Evolutionary conservation across 2,113 vertebrate genomes (phyloP).

Genomic region (Notarius quadriscutis): DNA sequence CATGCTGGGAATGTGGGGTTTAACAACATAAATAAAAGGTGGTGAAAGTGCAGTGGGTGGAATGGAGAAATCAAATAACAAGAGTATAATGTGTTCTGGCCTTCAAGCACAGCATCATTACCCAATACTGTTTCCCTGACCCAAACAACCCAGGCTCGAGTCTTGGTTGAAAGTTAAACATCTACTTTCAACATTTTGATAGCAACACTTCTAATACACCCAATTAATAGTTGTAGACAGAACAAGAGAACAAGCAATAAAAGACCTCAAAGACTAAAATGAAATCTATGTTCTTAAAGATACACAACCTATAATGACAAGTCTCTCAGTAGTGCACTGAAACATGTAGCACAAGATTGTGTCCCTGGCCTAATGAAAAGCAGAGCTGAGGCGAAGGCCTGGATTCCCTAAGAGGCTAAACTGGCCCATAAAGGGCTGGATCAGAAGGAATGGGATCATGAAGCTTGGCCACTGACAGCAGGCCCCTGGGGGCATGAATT

Average conservation of each 20-base stretch:
- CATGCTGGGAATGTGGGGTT: conserved; percentile 14
- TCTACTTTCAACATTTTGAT: conserved; percentile 1
- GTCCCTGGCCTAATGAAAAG: neutral
- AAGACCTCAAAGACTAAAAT: neutral
- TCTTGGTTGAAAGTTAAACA: neutral
- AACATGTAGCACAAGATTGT: neutral
- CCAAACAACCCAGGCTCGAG: neutral
- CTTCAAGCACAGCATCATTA: conserved; percentile 34
- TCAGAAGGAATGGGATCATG: conserved; percentile 72
- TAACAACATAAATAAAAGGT: conserved; percentile 32
- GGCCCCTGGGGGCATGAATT: conserved; percentile 71
- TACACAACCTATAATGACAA: neutral
- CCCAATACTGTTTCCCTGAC: neutral
- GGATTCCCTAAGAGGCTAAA: conserved; percentile 64
- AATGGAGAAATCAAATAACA: conserved; percentile 29
- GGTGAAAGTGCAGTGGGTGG: conserved; percentile 1
- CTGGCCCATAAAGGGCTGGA: conserved; percentile 67
- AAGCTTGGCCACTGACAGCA: conserved; percentile 72
- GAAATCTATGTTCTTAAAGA: conserved; percentile 52
- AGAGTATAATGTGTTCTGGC: conserved; percentile 4
- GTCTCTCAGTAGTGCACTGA: neutral
- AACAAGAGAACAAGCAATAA: neutral
- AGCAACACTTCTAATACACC: neutral
- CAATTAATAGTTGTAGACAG: neutral
- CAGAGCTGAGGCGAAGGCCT: conserved; percentile 47